phyloP scores from a whole-genome alignment of 1,140 invertebrate genomes.

The Pomacea maculata region DNA sequence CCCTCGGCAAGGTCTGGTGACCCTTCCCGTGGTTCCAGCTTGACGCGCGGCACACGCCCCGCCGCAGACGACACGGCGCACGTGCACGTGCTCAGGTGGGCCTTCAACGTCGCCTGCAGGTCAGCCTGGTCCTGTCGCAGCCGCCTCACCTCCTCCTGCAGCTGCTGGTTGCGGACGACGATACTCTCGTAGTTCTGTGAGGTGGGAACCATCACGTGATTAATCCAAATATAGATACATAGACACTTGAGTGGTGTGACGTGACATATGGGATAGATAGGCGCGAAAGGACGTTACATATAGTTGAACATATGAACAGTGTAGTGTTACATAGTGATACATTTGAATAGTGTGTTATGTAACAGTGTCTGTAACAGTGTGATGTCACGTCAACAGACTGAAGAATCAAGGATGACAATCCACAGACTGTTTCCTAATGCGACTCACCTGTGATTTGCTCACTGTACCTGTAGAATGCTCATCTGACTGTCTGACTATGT shows the following conservation, averaged over 20 bases:
- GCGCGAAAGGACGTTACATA: too few species aligned
- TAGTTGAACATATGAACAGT: too few species aligned
- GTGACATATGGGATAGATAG: too few species aligned
- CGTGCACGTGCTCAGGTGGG: constrained; percentile 15
- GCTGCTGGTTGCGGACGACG: constrained; percentile 17
- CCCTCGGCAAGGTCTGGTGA: neutral
- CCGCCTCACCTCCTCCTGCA: constrained; percentile 15
- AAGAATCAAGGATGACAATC: too few species aligned
- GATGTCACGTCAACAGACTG: too few species aligned
- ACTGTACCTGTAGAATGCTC: neutral
- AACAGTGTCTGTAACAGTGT: too few species aligned
- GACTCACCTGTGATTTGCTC: constrained; percentile 16
- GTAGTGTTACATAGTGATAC: too few species aligned
- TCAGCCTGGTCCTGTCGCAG: constrained; percentile 10
- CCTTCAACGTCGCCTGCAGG: constrained; percentile 1
- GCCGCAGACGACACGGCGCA: constrained; percentile 2
- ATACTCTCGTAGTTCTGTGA: constrained; percentile 28
- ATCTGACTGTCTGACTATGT: too few species aligned
- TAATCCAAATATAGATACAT: too few species aligned
- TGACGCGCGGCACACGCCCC: neutral
- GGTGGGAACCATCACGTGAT: neutral
- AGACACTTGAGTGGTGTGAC: too few species aligned
- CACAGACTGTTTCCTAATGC: neutral
- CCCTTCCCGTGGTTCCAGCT: constrained; percentile 1
- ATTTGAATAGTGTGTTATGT: too few species aligned